phyloP scores from a whole-genome alignment of 23 tunicate genomes.

The Halocynthia aurantium region DNA sequence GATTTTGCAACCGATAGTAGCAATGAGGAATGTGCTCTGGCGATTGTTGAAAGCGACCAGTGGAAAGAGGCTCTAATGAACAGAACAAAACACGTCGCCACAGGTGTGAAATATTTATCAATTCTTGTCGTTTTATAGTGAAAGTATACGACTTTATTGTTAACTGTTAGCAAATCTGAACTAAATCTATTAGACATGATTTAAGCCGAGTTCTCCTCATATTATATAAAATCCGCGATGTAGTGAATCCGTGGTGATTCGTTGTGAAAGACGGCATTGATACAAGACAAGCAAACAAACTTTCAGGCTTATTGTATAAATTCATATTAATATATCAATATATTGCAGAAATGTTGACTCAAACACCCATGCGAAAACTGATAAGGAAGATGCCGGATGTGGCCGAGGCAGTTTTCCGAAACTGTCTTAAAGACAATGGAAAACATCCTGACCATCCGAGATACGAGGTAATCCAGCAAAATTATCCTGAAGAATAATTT shows the following conservation, averaged over 20 bases:
- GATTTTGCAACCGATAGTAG: conserved; percentile 88
- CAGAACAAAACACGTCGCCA: conserved; percentile 37
- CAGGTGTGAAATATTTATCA: conserved; percentile 21
- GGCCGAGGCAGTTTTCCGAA: conserved; percentile 67
- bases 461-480: not conserved
- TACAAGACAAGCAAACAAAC: too few species aligned
- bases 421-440: conserved; percentile 31
- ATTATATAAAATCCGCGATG: too few species aligned
- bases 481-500: too few species aligned
- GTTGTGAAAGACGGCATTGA: too few species aligned
- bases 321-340: not conserved
- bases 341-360: conserved; percentile 23
- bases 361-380: conserved; percentile 94
- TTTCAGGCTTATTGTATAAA: not conserved
- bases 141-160: too few species aligned
- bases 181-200: too few species aligned
- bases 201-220: too few species aligned
- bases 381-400: conserved; percentile 87
- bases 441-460: conserved; percentile 15
- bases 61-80: conserved; percentile 90
- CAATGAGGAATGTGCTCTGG: conserved; percentile 48
- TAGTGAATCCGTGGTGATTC: too few species aligned
- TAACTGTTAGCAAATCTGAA: too few species aligned
- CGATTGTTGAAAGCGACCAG: conserved; percentile 46
- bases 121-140: too few species aligned